phyloP scores from a whole-genome alignment of 2,888 invertebrate genomes.

The Eupithecia dodoneata region DNA sequence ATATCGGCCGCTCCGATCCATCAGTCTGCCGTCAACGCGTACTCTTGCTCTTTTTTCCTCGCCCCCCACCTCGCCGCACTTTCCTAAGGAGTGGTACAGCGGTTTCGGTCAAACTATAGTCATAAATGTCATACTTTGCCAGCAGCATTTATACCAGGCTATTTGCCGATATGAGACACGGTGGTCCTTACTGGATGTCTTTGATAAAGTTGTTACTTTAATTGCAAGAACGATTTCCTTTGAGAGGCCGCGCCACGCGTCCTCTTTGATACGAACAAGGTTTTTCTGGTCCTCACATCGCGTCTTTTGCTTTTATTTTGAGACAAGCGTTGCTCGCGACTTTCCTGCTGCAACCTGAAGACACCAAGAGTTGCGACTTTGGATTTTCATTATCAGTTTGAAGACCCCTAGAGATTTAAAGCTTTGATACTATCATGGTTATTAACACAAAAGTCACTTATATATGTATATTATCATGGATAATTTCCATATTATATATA shows the following conservation, averaged over 20 bases:
- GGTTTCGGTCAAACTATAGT: not conserved
- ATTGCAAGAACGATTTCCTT: conserved; percentile 77
- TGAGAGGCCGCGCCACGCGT: conserved; percentile 75
- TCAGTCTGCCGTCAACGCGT: no score
- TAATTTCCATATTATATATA: no score
- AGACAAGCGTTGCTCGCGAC: conserved; percentile 14
- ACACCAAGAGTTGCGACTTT: no score
- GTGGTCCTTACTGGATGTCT: conserved; percentile 76
- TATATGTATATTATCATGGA: no score
- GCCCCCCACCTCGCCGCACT: no score
- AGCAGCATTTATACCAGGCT: conserved; percentile 41
- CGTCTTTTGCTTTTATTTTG: conserved; percentile 37
- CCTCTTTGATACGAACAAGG: conserved; percentile 23
- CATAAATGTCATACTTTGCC: not conserved
- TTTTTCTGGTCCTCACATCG: conserved; percentile 39
- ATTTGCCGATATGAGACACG: conserved; percentile 63
- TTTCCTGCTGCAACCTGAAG: not conserved
- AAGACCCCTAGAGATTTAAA: no score
- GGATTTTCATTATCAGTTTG: no score
- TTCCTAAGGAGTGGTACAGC: no score
- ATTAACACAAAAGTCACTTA: no score
- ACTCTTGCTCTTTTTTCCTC: no score
- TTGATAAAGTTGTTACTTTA: conserved; percentile 82
- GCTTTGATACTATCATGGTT: no score
- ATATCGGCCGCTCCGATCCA: no score